A percentile compares a stretch with the other conserved stretches of the same genome.
Evolutionary conservation across 2,888 invertebrate genomes (phyloP).

Genomic region (Andrena bucephala): DNA sequence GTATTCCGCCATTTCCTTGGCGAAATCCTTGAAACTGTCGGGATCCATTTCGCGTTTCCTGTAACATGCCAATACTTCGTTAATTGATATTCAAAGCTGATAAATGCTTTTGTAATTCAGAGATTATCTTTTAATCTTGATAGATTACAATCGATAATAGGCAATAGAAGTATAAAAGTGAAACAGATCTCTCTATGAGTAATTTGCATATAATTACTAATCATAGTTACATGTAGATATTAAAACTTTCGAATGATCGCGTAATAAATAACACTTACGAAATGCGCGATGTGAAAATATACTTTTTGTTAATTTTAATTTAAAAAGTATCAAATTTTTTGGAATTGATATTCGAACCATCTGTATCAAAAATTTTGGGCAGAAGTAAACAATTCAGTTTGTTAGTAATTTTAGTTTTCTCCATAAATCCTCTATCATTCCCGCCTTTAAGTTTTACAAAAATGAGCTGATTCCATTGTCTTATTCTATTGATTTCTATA

Average conservation of each 20-base stretch:
- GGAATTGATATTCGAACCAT: neutral
- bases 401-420: too few relatives aligned
- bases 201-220: neutral
- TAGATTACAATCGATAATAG: neutral
- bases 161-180: neutral
- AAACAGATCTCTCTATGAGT: neutral
- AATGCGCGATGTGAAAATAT: too few relatives aligned
- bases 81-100: conserved; percentile 21
- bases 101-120: neutral
- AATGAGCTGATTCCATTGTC: too few relatives aligned
- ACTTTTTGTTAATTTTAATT: neutral
- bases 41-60: conserved; percentile 89
- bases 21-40: conserved; percentile 93
- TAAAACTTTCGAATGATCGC: too few relatives aligned
- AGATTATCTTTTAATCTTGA: conserved; percentile 1
- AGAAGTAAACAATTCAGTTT: too few relatives aligned
- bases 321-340: neutral
- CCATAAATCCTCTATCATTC: too few relatives aligned
- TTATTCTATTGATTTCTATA: too few relatives aligned
- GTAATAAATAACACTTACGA: too few relatives aligned
- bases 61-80: conserved; percentile 10
- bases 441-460: too few relatives aligned
- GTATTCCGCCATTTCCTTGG: conserved; percentile 97
- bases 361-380: neutral
- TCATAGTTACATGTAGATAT: neutral